Base-by-base conservation (phyloP, 2,797 vertebrate species). In the Microcaecilia unicolor region DNA sequence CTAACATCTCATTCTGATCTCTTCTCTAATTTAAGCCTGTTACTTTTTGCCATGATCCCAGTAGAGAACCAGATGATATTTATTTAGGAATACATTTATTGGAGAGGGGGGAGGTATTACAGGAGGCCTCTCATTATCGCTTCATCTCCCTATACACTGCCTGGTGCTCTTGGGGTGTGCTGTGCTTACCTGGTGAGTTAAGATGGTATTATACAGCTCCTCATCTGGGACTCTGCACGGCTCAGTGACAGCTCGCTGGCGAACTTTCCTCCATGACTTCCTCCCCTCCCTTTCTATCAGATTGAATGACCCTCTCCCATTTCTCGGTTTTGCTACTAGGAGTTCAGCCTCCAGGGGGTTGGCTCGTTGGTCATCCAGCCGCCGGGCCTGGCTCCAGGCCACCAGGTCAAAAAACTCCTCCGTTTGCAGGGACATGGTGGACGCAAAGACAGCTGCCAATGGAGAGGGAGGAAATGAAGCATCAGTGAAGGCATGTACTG, bases 391-490 rank as follows among this genome's bases (percentile, higher is more conserved):
- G 15, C 76, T 59, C 2, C 60, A 78, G 42, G 75, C 85, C 31
- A 90, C 59, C 31, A 88, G 55, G 9, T 89, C 85, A 4, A 90
- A 83, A 41, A 91, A 88, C 64, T 90, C 85, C 53, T 90, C 87
- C 23, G 58, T 86, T 68, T 90, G 87, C 43, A 88, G 77, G 1
- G 86, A 89, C 4, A 80, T 84, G 78, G 86, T 74, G 26, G 86
- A 89, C 31, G 78, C 81, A 34, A 87, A 88, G 24, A 80, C 7
- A 28, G 84, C 88, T 83, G 77, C 19, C 22, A 27, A 15, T 6
- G 27, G 20, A 29, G 34, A 15, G 25, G 40, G n/a, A 11, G 5
- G 23, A 22, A 22, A 22, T 7, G 22, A n/a, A n/a, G n/a, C n/a
- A n/a, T n/a, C n/a, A n/a, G n/a, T n/a, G n/a, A n/a, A n/a, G n/a